Evolutionary conservation across 2,888 invertebrate genomes (phyloP).

Genomic region (Nymphalis urticae): DNA sequence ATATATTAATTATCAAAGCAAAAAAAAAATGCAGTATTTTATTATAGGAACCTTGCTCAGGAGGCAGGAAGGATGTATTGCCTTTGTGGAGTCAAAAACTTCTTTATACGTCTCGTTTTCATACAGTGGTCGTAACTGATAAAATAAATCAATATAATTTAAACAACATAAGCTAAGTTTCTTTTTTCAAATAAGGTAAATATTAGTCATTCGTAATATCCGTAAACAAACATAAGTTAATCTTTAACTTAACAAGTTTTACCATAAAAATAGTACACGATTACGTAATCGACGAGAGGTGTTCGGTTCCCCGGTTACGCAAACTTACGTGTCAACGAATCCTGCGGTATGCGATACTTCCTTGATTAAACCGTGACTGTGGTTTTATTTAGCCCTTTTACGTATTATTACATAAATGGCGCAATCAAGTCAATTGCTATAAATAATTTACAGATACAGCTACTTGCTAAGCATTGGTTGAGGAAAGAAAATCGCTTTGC

Average conservation of each 20-base stretch:
- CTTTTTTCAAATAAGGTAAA: neutral
- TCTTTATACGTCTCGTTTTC: too few species aligned
- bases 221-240: neutral
- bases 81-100: too few species aligned
- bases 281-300: neutral
- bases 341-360: slow-evolving; percentile 27
- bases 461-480: too few species aligned
- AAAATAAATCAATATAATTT: too few species aligned
- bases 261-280: neutral
- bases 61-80: too few species aligned
- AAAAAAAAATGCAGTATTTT: too few species aligned
- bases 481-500: too few species aligned
- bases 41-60: too few species aligned
- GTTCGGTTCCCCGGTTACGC: slow-evolving; percentile 29
- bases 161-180: too few species aligned
- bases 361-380: slow-evolving; percentile 25
- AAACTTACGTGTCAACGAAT: slow-evolving; percentile 30
- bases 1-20: too few species aligned
- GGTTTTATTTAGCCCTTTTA: slow-evolving; percentile 26
- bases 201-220: neutral
- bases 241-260: neutral
- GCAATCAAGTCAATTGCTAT: neutral
- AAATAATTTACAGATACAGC: too few species aligned
- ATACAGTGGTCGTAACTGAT: too few species aligned
- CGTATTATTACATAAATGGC: slow-evolving; percentile 18